Conservation (phyloP, 2,888 invertebrate species). For the Aethes cnicana region DNA sequence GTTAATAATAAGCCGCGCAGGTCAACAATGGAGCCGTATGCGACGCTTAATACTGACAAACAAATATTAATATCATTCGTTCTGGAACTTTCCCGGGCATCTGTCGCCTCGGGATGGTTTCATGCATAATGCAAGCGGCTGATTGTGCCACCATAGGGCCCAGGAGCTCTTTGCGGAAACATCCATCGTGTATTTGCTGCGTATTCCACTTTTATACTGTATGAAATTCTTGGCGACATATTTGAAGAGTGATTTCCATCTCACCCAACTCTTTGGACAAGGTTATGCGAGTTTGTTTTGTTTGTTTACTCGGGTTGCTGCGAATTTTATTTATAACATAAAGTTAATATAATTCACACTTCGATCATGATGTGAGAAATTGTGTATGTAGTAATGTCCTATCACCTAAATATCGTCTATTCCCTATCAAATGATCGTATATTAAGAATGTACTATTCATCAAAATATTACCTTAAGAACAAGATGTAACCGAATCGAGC, state of each 20-base stretch:
- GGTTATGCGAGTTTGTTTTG: background rate
- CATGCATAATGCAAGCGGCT: slow-evolving; percentile 78
- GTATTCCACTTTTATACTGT: slow-evolving; percentile 37
- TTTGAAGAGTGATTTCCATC: slow-evolving; percentile 17
- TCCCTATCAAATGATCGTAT: too few species aligned
- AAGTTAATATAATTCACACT: too few species aligned
- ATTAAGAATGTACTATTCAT: too few species aligned
- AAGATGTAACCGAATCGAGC: too few species aligned
- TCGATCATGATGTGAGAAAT: too few species aligned
- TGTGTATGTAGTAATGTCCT: too few species aligned
- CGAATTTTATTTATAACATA: background rate
- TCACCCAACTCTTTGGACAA: background rate
- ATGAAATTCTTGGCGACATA: slow-evolving; percentile 14
- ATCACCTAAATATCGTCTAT: too few species aligned
- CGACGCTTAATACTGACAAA: slow-evolving; percentile 48
- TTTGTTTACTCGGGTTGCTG: too few species aligned
- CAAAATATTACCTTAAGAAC: too few species aligned
- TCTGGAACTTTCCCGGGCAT: slow-evolving; percentile 44
- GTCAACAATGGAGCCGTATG: slow-evolving; percentile 29
- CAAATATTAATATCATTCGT: slow-evolving; percentile 42
- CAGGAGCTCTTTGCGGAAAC: slow-evolving; percentile 65
- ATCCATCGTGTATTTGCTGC: slow-evolving; percentile 59
- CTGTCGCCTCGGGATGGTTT: slow-evolving; percentile 66
- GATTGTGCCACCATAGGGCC: slow-evolving; percentile 68
- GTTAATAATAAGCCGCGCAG: slow-evolving; percentile 40